phyloP scores from a whole-genome alignment of 2,797 vertebrate species.

The Melanotaenia nigrans region DNA sequence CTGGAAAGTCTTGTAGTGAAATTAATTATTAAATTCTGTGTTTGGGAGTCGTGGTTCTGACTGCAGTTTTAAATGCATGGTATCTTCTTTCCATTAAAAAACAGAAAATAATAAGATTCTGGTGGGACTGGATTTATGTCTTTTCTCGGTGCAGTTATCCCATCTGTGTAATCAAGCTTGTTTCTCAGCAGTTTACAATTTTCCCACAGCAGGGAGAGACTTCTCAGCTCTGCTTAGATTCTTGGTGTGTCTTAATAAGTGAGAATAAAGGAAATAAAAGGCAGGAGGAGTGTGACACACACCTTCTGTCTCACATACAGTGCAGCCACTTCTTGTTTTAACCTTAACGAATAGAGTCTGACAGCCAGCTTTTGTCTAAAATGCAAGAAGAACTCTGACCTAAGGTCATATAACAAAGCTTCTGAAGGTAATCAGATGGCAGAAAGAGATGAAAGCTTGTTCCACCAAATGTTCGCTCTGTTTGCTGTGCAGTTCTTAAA shows the following conservation, averaged over 20 bases:
- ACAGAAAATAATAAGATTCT: background rate
- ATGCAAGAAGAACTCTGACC: conserved; percentile 22
- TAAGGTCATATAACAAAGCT: conserved; percentile 4
- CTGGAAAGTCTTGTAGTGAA: too few relatives aligned
- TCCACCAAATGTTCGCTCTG: conserved; percentile 26
- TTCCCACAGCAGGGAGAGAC: conserved; percentile 43
- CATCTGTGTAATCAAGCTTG: conserved; percentile 44
- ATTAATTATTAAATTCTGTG: too few relatives aligned
- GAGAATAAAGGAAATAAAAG: conserved; percentile 40
- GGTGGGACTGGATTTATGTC: background rate
- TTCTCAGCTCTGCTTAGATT: conserved; percentile 8
- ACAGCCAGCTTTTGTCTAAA: conserved; percentile 9
- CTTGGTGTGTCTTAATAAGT: conserved; percentile 35
- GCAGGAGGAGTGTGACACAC: conserved; percentile 30
- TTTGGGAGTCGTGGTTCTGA: too few relatives aligned
- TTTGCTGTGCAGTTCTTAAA: conserved; percentile 26
- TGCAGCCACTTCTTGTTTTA: conserved; percentile 18
- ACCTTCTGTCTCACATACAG: conserved; percentile 27
- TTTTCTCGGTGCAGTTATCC: background rate
- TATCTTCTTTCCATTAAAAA: background rate
- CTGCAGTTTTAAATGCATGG: too few relatives aligned
- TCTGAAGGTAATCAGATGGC: conserved; percentile 25
- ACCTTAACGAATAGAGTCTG: conserved; percentile 24
- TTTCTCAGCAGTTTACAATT: conserved; percentile 45
- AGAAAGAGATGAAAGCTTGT: conserved; percentile 5